Evolutionary conservation across 2,113 vertebrate genomes (phyloP).

Genomic region (Mellivora capensis): DNA sequence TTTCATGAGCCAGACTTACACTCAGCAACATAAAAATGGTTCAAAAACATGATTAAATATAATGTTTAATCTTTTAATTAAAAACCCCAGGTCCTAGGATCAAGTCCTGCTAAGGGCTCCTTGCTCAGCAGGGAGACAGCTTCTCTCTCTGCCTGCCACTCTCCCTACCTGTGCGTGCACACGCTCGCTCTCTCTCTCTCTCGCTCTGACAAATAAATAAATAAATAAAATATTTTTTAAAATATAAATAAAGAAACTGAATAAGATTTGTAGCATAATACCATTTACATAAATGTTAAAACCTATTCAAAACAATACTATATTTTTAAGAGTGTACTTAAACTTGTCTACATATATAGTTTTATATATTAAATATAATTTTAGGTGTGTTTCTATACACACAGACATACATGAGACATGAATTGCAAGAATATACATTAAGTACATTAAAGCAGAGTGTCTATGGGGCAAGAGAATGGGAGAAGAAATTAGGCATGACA

Average conservation of each 20-base stretch:
- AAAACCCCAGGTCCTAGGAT: too few relatives aligned
- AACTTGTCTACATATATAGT: not conserved
- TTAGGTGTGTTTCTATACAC: not conserved
- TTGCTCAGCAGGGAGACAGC: not conserved
- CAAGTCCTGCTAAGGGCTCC: too few relatives aligned
- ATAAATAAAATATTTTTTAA: too few relatives aligned
- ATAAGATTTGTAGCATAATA: not conserved
- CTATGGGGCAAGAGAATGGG: not conserved
- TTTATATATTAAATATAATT: not conserved
- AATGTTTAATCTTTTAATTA: not conserved
- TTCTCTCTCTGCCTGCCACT: not conserved
- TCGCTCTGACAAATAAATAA: too few relatives aligned
- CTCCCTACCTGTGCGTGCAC: not conserved
- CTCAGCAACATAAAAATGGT: not conserved
- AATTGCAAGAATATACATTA: not conserved
- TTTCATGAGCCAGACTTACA: not conserved
- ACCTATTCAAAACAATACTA: not conserved
- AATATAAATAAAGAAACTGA: not conserved
- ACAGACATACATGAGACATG: not conserved
- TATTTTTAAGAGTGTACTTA: not conserved
- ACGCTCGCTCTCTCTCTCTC: not conserved
- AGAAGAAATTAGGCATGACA: not conserved
- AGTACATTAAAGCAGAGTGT: not conserved
- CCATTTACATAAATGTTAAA: not conserved
- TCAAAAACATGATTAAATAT: not conserved